These are phyloP conservation scores for Araneus ventricosus DNA, from an alignment of 1,140 invertebrate species.

Conservation along the genomic window DNA sequence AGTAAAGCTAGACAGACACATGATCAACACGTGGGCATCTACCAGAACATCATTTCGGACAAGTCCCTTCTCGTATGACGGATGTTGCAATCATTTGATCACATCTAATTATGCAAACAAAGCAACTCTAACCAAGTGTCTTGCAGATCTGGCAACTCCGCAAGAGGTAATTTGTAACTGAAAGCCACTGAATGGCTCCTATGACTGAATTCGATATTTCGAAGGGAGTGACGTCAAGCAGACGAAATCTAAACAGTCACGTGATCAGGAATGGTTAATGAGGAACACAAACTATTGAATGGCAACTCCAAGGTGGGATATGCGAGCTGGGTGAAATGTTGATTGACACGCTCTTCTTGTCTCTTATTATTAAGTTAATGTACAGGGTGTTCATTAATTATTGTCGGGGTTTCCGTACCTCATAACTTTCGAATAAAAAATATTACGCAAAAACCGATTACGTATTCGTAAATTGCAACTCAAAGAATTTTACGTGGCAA, in stretches of 20 bases:
- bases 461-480: too few relatives aligned
- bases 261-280: neutral
- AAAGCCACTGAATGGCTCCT: neutral
- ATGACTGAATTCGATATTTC: slow-evolving; percentile 11
- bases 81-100: neutral
- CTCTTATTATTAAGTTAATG: too few relatives aligned
- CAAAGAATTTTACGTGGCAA: too few relatives aligned
- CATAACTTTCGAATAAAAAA: too few relatives aligned
- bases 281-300: neutral
- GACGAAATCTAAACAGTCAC: neutral
- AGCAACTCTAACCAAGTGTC: neutral
- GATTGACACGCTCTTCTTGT: neutral
- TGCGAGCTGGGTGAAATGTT: neutral
- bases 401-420: too few relatives aligned
- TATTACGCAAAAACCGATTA: too few relatives aligned
- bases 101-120: neutral
- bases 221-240: neutral
- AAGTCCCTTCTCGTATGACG: neutral
- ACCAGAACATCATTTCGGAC: neutral
- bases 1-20: neutral
- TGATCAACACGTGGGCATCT: neutral
- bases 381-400: too few relatives aligned
- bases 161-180: neutral
- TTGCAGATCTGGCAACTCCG: neutral
- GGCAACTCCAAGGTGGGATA: neutral